Evolutionary conservation across 2,888 invertebrate genomes (phyloP), one percentile per base, ranked within the genome.

Genomic region (Papilio demoleus): DNA sequence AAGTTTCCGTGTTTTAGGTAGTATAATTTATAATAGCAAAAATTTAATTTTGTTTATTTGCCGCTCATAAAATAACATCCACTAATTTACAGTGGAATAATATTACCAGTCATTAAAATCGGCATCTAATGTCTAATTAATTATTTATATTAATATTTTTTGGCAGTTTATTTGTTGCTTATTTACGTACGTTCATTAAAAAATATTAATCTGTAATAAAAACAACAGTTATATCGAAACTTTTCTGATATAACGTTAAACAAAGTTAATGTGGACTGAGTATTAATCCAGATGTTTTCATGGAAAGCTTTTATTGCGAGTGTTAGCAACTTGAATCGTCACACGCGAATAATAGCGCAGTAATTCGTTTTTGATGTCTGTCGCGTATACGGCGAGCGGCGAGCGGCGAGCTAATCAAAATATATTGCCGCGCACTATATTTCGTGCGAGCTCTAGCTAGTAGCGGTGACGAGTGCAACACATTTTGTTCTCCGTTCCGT

Each of bases 291-390:
- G 50, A 61, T 53, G 38, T 65, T 65, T 42, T 42, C 65, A 42
- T 34, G 42, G 69, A 69, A 69, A 77, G 75, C 75, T 73, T 75
- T 79, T 80, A 81, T 79, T 76, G 78, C 76, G 74, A 77, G 77
- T 79, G 79, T 79, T 75, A 76, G 77, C 70, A 72, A 71, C 70
- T 72, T 73, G 76, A 77, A 74, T 79, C 78, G 77, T 77, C 79
- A 77, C 78, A 75, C 75, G 75, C 77, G 78, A 82, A 77, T 83
- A 82, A 83, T 79, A 79, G 81, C 78, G 72, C 76, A 77, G 82
- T 85, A 84, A 85, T 84, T 81, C 83, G 82, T 82, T 84, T 85
- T 86, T 86, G 84, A 85, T 85, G 85, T 84, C 80, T 81, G 81
- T 80, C 81, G 76, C 77, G 81, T 83, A 77, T 80, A 80, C 78